Evolutionary conservation across 2,797 vertebrate species (phyloP), one percentile per base, ranked within the genome.

Genomic region (Diplodus sargus): DNA sequence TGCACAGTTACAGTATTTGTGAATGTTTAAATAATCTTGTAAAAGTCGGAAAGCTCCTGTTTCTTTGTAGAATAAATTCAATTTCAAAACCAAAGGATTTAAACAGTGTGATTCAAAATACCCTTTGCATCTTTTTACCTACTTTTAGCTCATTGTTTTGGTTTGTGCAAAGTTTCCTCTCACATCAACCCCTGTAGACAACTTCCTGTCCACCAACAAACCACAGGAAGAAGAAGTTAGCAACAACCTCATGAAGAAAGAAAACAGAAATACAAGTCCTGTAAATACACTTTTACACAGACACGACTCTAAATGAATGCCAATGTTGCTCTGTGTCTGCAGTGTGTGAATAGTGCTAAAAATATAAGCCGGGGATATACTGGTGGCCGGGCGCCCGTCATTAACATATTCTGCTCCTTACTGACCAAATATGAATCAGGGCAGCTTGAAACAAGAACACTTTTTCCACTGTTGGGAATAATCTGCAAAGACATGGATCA

Each of bases 261-360:
- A 28, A 59, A 75, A 20, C 16, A 15, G 10, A 60, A 16, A 3
- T 62, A 20, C 52, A 53, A 28, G 58, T 14, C 16, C 7, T n/a
- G 57, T 10, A 25, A 71, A 43, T 42, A 7, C 3, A 12, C 14
- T 8, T 12, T 43, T 43, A 13, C 30, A 25, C 6, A 39, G 25
- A 13, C 25, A 66, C 3, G 2, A 13, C 39, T 28, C 6, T 12
- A 43, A 45, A 54, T 11, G 0, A 42, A 17, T 52, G 4, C 4
- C 1, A n/a, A 13, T 53, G 49, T 25, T 52, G 47, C 23, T 17
- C 16, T 53, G 17, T 56, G 20, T 25, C 20, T 34, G 20, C 42
- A 25, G 65, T 58, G 56, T 75, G 22, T 11, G 62, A 65, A n/a
- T 47, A 17, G 20, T 68, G n/a, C 58, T 23, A 45, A 45, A 10